Percentiles rank a stretch among this genome's conserved stretches.
Evolutionary conservation across 2,888 invertebrate genomes (phyloP).

Genomic region (Diabrotica balteata): DNA sequence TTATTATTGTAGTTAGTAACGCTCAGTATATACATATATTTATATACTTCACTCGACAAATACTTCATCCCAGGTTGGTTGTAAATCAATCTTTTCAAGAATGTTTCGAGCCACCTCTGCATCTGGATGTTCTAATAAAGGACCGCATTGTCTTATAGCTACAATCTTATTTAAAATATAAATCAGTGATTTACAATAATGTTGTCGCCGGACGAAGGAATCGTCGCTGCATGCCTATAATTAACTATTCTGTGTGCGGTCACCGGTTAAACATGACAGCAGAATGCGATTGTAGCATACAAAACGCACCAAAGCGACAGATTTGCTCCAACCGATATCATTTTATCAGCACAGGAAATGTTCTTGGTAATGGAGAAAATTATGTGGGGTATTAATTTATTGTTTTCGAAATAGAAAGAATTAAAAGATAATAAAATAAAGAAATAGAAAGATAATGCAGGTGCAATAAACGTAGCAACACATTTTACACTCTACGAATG

Average conservation of each 20-base stretch:
- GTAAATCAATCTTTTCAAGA: too few relatives aligned
- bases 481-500: too few relatives aligned
- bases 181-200: slow-evolving; percentile 33
- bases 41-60: too few relatives aligned
- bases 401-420: too few relatives aligned
- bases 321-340: slow-evolving; percentile 11
- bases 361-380: too few relatives aligned
- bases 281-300: slow-evolving; percentile 26
- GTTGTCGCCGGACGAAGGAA: slow-evolving; percentile 29
- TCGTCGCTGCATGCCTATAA: slow-evolving; percentile 22
- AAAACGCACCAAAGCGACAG: slow-evolving; percentile 7
- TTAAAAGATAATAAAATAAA: too few relatives aligned
- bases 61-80: too few relatives aligned
- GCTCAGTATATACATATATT: too few relatives aligned
- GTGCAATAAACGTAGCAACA: too few relatives aligned
- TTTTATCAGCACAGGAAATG: neutral
- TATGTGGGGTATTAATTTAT: too few relatives aligned
- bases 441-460: too few relatives aligned
- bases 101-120: slow-evolving; percentile 3
- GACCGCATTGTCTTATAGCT: slow-evolving; percentile 24
- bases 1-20: too few relatives aligned
- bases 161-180: slow-evolving; percentile 32
- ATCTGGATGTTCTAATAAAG: slow-evolving; percentile 20
- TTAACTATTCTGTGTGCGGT: slow-evolving; percentile 33
- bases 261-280: slow-evolving; percentile 30